Evolutionary conservation across 2,797 vertebrate genomes (phyloP), one percentile per base, ranked within the genome.

Genomic region (Pteropus rufus): DNA sequence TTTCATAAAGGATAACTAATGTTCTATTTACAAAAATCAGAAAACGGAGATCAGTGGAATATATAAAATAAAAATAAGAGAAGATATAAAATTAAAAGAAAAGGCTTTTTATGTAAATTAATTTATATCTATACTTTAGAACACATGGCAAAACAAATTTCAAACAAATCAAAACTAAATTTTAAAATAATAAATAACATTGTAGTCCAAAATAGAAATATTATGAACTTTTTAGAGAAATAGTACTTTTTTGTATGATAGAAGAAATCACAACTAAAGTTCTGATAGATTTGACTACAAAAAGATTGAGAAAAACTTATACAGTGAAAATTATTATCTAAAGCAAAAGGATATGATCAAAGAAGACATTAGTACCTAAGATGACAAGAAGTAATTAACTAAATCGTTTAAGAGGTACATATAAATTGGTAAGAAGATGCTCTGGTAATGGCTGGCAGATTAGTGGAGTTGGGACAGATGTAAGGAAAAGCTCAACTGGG

Each of bases 31-130:
- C 4, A 91, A 86, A 89, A 82, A 65, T 5, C n/a, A 89, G 19
- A 84, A 92, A 87, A 56, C 15, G 36, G 36, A 76, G 6, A 88
- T 10, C 2, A 64, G 6, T 36, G 29, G 12, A 52, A n/a, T 29
- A 44, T 12, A 73, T 36, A 31, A 70, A 80, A 65, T 60, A n/a
- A 91, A 58, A 93, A 86, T 62, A 82, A 75, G 29, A 87, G 2
- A 18, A 77, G 24, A 2, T 84, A 93, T 10, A 11, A 89, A 46
- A 62, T 65, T 24, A n/a, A 65, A 41, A 41, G 7, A 26, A 76
- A 79, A 86, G 26, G 2, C 3, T 26, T 80, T 39, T 52, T 7
- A 49, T 34, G 46, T 65, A 75, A 73, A 39, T 7, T 84, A 41
- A 70, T 49, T 75, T 64, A 34, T 19, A 82, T 19, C 9, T 73